phyloP scores from a whole-genome alignment of 1,140 invertebrate genomes.

The Nasonia giraulti region DNA sequence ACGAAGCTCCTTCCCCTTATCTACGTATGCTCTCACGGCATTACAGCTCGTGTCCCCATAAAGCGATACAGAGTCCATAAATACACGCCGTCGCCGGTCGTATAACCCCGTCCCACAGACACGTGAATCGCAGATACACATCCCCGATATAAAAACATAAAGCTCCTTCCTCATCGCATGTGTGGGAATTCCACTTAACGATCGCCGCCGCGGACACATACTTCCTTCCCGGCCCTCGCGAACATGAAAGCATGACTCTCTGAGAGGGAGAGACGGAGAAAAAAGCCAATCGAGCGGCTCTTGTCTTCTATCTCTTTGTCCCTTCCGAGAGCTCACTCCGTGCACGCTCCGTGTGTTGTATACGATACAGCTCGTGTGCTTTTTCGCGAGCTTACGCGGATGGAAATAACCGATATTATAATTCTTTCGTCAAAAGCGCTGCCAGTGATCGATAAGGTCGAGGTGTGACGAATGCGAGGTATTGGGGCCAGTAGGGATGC shows the following conservation, averaged over 20 bases:
- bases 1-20: conserved; percentile 22
- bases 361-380: background rate
- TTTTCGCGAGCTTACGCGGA: background rate
- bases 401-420: background rate
- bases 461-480: too few species aligned
- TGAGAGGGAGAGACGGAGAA: background rate
- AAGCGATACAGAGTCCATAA: background rate
- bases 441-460: too few species aligned
- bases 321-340: too few species aligned
- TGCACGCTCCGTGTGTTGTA: background rate
- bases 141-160: background rate
- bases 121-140: background rate
- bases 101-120: background rate
- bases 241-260: conserved; percentile 30
- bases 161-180: too few species aligned
- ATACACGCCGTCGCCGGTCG: background rate
- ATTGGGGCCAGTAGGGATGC: too few species aligned
- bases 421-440: too few species aligned
- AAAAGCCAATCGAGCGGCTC: conserved; percentile 1
- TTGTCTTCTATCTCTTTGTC: background rate
- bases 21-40: background rate
- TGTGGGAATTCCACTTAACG: conserved; percentile 13
- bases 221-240: background rate
- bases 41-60: background rate
- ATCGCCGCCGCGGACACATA: background rate